phyloP scores from a whole-genome alignment of 2,113 vertebrate genomes.

The Sylvia atricapilla region DNA sequence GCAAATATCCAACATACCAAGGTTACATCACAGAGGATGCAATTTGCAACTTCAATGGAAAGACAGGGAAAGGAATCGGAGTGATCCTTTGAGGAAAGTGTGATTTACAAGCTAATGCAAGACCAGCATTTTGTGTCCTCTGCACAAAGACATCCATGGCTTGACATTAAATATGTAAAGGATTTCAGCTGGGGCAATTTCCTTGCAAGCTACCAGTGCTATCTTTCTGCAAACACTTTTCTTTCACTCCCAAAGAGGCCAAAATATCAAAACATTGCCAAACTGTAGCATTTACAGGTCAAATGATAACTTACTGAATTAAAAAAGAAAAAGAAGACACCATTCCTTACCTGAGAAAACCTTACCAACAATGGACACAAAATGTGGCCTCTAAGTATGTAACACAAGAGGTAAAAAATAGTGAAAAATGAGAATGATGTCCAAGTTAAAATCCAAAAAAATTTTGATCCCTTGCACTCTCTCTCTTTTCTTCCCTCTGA shows the following conservation, averaged over 20 bases:
- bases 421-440: neutral
- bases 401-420: neutral
- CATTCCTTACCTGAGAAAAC: neutral
- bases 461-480: neutral
- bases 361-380: neutral
- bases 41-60: neutral
- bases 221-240: neutral
- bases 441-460: neutral
- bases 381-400: neutral
- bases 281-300: neutral
- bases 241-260: neutral
- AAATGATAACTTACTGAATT: neutral
- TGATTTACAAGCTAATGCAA: neutral
- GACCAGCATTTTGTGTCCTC: neutral
- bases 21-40: neutral
- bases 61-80: neutral
- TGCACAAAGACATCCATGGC: neutral
- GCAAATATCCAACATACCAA: neutral
- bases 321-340: neutral
- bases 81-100: neutral
- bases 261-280: neutral
- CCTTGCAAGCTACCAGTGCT: neutral
- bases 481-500: neutral
- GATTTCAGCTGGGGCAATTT: neutral
- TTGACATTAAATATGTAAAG: neutral